A percentile compares a stretch with the other conserved stretches of the same genome.
Conservation (phyloP, 2,797 vertebrate genomes). For the Lindbergichthys nudifrons region DNA sequence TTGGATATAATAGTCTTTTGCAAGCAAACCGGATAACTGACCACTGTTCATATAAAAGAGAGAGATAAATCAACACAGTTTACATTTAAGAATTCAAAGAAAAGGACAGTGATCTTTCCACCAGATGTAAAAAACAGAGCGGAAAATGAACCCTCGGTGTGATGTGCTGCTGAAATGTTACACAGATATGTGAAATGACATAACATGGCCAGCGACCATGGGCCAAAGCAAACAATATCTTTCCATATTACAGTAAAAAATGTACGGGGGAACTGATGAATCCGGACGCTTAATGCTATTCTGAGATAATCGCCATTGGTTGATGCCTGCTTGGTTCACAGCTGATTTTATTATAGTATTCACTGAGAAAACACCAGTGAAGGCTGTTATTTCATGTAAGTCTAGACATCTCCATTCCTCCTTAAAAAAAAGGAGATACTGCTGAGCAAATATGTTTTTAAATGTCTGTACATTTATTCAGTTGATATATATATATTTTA, state of each 20-base stretch:
- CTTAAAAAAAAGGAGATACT: no score
- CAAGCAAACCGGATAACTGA: background rate
- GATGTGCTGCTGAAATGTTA: conserved; percentile 55
- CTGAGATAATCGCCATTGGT: no score
- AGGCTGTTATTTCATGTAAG: no score
- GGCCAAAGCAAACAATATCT: conserved; percentile 39
- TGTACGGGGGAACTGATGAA: no score
- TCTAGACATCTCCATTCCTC: no score
- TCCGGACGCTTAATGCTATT: no score
- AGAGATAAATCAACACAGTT: background rate
- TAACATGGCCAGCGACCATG: conserved; percentile 8
- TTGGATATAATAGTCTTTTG: background rate
- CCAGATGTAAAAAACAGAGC: conserved; percentile 7
- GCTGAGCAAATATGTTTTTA: no score
- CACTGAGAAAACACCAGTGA: no score
- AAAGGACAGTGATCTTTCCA: conserved; percentile 7
- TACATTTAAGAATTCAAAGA: background rate
- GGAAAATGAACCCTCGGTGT: conserved; percentile 51
- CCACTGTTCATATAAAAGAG: background rate
- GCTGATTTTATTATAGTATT: no score
- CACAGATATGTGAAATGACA: conserved; percentile 52
- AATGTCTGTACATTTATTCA: no score
- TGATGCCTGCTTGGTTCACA: no score
- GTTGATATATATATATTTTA: no score
- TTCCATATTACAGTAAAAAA: conserved; percentile 5